Conservation (phyloP, 2,888 invertebrate species). For the Polietes domitor region DNA sequence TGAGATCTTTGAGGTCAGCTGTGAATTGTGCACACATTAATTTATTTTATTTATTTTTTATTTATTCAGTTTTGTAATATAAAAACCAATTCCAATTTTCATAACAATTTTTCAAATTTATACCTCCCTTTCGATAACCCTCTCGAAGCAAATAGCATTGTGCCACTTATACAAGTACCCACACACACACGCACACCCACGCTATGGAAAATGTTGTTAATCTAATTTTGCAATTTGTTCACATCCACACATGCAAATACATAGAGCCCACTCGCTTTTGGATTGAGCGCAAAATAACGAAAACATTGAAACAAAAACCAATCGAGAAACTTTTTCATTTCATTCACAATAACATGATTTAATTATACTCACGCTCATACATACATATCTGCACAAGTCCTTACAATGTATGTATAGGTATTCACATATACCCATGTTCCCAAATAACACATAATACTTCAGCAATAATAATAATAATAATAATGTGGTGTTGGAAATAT, state of each 20-base stretch:
- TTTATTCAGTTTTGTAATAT: no score
- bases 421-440: background rate
- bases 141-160: no score
- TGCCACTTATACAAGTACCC: no score
- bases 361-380: background rate
- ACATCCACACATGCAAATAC: background rate
- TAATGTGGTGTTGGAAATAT: background rate
- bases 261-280: background rate
- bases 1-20: no score
- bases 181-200: no score
- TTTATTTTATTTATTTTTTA: no score
- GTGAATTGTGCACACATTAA: no score
- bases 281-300: background rate
- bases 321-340: conserved; percentile 1
- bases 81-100: no score
- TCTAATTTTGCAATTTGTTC: background rate
- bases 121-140: no score
- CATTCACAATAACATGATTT: background rate
- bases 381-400: background rate
- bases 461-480: background rate
- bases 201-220: background rate
- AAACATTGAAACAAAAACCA: conserved; percentile 3
- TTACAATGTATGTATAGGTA: background rate
- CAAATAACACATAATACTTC: background rate
- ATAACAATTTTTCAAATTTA: no score